Conservation (phyloP, 2,113 vertebrate species). For the Crotophaga sulcirostris region DNA sequence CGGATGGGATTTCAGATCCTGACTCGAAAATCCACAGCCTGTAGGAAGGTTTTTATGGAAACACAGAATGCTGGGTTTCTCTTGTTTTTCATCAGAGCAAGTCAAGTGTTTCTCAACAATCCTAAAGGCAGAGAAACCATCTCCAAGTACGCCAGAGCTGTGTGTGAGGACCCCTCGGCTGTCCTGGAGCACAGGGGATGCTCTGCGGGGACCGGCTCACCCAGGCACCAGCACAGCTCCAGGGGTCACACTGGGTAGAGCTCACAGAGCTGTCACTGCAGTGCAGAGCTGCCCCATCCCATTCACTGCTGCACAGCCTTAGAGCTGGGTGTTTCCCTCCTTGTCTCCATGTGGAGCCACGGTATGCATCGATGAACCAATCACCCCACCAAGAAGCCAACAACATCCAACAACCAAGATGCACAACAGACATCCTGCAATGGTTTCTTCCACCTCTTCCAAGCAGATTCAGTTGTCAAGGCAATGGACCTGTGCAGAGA, state of each 20-base stretch:
- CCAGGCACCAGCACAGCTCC: rapidly evolving
- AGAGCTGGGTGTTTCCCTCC: background rate
- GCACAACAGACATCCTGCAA: background rate
- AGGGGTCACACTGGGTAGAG: rapidly evolving
- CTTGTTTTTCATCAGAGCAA: background rate
- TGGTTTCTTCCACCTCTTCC: background rate
- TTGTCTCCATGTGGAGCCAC: background rate
- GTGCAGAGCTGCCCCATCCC: rapidly evolving
- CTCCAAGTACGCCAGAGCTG: background rate
- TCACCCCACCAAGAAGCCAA: too few species aligned
- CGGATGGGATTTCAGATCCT: background rate
- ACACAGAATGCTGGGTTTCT: background rate
- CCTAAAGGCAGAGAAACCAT: rapidly evolving
- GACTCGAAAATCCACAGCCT: background rate
- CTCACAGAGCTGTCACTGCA: rapidly evolving
- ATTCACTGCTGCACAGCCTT: rapidly evolving
- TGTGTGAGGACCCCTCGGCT: rapidly evolving
- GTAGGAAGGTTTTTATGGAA: background rate
- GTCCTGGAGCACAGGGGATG: rapidly evolving
- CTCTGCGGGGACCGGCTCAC: background rate
- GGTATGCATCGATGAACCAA: rapidly evolving
- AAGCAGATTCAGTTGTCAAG: background rate
- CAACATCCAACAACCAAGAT: too few species aligned
- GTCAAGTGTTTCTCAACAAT: background rate
- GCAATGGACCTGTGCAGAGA: too few species aligned